A percentile compares a stretch with the other conserved stretches of the same genome.
Evolutionary conservation across 2,797 vertebrate species (phyloP).

Genomic region (Aldrovandia affinis): DNA sequence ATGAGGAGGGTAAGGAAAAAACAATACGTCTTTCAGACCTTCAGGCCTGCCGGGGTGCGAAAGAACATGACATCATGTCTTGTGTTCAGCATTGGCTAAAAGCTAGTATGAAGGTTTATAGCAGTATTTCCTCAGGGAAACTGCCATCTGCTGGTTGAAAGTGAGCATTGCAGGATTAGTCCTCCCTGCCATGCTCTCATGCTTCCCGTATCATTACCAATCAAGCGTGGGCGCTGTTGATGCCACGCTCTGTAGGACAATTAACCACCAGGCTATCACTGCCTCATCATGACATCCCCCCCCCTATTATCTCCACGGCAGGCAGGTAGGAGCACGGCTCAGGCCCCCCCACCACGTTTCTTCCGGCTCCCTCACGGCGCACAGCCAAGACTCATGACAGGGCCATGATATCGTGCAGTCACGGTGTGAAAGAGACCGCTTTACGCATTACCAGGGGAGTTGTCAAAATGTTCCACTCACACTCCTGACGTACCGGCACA

Average conservation of each 20-base stretch:
- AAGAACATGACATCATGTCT: too few species aligned
- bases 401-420: too few species aligned
- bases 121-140: neutral
- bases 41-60: too few species aligned
- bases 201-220: neutral
- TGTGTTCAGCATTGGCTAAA: too few species aligned
- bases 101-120: too few species aligned
- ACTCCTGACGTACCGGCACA: too few species aligned
- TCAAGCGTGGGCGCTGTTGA: neutral
- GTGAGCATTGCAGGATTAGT: neutral
- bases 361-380: too few species aligned
- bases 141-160: slow-evolving; percentile 56
- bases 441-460: too few species aligned
- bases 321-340: neutral
- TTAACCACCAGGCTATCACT: neutral
- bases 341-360: neutral
- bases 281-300: neutral
- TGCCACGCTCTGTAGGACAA: neutral
- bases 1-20: too few species aligned
- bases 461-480: too few species aligned
- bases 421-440: neutral
- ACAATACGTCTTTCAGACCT: too few species aligned
- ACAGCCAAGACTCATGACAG: neutral
- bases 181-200: too few species aligned
- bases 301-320: neutral